Percentiles rank a stretch among this genome's conserved stretches.
Conservation (phyloP, 2,113 vertebrate species). For the Bubo bubo region DNA sequence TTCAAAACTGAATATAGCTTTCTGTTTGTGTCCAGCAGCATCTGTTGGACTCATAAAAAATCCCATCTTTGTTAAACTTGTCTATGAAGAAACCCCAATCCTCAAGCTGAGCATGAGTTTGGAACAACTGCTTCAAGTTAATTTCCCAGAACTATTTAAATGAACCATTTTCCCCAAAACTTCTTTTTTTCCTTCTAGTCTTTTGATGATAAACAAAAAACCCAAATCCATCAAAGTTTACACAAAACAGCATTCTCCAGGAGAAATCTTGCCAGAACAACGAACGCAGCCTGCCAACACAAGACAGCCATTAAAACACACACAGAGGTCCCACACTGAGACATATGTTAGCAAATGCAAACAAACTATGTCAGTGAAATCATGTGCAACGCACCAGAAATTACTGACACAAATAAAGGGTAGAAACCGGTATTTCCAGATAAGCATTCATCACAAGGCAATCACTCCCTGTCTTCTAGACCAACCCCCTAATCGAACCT, state of each 20-base stretch:
- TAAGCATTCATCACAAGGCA: not conserved
- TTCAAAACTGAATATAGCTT: not conserved
- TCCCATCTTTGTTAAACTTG: not conserved
- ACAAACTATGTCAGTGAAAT: constrained; percentile 12
- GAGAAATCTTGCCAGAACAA: constrained; percentile 29
- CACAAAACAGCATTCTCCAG: not conserved
- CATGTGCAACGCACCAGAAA: not conserved
- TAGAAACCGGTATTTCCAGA: not conserved
- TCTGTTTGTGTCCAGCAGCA: not conserved
- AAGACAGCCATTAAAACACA: constrained; percentile 47
- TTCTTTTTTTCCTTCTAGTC: not conserved
- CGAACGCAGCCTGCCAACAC: not conserved
- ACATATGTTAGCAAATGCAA: constrained; percentile 39
- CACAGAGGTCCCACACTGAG: constrained; percentile 28
- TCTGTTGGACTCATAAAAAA: not conserved
- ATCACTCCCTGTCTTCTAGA: not conserved
- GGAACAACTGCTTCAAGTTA: not conserved
- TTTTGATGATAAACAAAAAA: not conserved
- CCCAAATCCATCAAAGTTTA: not conserved
- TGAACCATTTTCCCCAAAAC: not conserved
- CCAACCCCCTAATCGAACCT: not conserved
- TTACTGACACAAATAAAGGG: not conserved
- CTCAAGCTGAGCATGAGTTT: not conserved
- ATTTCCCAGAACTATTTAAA: not conserved
- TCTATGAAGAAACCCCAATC: not conserved